Percentiles rank a stretch among this genome's conserved stretches.
These are phyloP conservation scores for Dipodomys spectabilis DNA, from an alignment of 2,113 vertebrate genomes.

Conservation along the genomic window DNA sequence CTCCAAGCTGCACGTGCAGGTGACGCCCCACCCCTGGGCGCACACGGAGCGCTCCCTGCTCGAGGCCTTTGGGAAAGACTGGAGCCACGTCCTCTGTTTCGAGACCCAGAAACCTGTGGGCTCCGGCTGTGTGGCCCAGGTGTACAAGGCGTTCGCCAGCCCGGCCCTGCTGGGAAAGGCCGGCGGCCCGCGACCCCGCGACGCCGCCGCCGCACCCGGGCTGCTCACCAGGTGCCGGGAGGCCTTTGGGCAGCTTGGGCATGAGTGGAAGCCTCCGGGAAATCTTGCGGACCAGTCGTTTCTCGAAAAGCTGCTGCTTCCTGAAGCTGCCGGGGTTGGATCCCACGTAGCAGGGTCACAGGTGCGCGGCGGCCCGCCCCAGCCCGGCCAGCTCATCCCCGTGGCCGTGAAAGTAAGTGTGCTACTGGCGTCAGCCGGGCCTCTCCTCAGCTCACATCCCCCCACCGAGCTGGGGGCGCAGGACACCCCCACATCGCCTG, in stretches of 20 bases:
- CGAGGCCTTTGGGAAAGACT: constrained; percentile 92
- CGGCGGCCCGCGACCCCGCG: constrained; percentile 79
- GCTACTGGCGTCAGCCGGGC: background rate
- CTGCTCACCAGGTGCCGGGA: constrained; percentile 84
- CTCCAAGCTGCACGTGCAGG: constrained; percentile 92
- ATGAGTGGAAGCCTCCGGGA: constrained; percentile 73
- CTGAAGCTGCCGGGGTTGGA: constrained; percentile 1
- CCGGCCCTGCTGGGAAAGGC: constrained; percentile 83
- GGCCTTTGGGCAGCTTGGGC: constrained; percentile 74
- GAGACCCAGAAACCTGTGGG: constrained; percentile 92
- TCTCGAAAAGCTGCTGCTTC: constrained; percentile 52
- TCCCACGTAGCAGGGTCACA: background rate
- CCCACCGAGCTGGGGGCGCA: background rate
- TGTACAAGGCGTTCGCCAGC: constrained; percentile 93
- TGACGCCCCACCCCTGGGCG: constrained; percentile 92
- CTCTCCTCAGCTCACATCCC: background rate
- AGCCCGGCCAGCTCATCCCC: constrained; percentile 86
- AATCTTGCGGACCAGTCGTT: constrained; percentile 61
- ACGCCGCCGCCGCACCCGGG: constrained; percentile 87
- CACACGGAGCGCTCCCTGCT: constrained; percentile 91
- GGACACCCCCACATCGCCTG: background rate
- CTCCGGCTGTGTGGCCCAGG: constrained; percentile 96
- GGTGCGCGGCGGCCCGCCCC: background rate
- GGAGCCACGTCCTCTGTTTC: constrained; percentile 89
- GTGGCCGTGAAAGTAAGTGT: constrained; percentile 95